phyloP scores from a whole-genome alignment of 92 coral and sea anemone genomes.

The Epizoanthus fatuus region DNA sequence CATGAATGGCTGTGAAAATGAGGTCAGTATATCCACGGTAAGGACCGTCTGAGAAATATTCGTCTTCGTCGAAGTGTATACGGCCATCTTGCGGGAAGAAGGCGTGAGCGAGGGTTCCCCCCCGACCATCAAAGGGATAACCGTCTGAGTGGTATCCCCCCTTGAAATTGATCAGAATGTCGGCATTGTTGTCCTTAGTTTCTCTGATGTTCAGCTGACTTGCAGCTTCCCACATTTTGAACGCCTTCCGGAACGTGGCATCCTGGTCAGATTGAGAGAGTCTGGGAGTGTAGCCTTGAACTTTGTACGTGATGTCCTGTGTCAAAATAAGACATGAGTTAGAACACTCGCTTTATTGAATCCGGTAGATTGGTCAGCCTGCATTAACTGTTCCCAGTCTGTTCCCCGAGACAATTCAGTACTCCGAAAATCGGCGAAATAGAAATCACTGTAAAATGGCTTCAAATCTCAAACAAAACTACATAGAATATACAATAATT shows the following conservation, averaged over 20 bases:
- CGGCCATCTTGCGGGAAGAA: conserved; percentile 54
- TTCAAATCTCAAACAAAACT: too few relatives aligned
- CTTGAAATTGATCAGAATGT: conserved; percentile 41
- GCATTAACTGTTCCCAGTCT: too few relatives aligned
- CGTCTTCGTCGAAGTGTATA: conserved; percentile 15
- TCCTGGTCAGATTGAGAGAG: conserved; percentile 1
- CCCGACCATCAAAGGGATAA: conserved; percentile 60
- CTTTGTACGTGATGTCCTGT: conserved; percentile 54
- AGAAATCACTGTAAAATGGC: too few relatives aligned
- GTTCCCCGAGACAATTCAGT: too few relatives aligned
- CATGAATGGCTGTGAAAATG: neutral
- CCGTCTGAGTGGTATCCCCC: conserved; percentile 43
- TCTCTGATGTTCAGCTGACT: conserved; percentile 44
- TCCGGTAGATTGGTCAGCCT: too few relatives aligned
- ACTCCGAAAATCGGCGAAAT: too few relatives aligned
- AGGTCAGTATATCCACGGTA: neutral
- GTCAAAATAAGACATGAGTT: neutral
- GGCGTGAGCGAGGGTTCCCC: conserved; percentile 56
- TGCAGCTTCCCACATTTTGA: conserved; percentile 55
- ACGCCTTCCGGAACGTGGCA: conserved; percentile 42
- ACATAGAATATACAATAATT: too few relatives aligned
- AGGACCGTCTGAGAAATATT: conserved; percentile 21
- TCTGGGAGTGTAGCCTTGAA: conserved; percentile 8
- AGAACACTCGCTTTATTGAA: too few relatives aligned
- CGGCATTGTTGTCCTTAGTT: conserved; percentile 12